Evolutionary conservation across 2,888 invertebrate genomes (phyloP).

Genomic region (Smittia sp.): DNA sequence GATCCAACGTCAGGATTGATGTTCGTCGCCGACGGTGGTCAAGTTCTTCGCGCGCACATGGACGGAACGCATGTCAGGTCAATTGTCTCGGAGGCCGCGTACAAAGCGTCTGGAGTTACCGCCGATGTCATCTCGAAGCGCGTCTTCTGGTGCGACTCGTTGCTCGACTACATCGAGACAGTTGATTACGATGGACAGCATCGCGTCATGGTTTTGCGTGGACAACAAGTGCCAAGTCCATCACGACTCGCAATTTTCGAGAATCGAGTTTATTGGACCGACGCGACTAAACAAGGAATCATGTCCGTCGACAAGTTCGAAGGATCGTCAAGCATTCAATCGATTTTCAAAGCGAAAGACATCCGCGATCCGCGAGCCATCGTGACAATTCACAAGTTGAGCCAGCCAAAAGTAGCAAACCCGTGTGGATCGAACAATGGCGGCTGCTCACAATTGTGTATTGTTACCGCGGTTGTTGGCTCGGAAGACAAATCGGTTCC

Average conservation of each 20-base stretch:
- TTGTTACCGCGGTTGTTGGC: conserved; percentile 69
- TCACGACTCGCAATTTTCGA: conserved; percentile 80
- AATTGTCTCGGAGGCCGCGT: conserved; percentile 87
- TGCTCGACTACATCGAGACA: conserved; percentile 93
- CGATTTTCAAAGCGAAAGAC: conserved; percentile 76
- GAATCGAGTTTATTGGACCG: conserved; percentile 86
- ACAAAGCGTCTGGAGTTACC: conserved; percentile 88
- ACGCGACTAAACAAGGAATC: conserved; percentile 83
- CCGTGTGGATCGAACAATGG: conserved; percentile 87
- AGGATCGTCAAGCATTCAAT: conserved; percentile 73
- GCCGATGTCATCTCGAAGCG: conserved; percentile 86
- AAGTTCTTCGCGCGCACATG: conserved; percentile 86
- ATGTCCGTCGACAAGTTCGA: conserved; percentile 84
- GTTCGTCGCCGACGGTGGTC: conserved; percentile 83
- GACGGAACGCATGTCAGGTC: conserved; percentile 82
- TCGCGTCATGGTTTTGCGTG: conserved; percentile 74
- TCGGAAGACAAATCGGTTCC: conserved; percentile 48
- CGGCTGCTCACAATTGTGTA: conserved; percentile 91
- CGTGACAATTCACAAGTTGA: conserved; percentile 74
- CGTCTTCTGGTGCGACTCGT: conserved; percentile 94
- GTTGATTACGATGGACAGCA: conserved; percentile 88
- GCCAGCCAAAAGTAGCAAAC: conserved; percentile 72
- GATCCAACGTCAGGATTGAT: conserved; percentile 88
- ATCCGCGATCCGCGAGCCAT: conserved; percentile 80
- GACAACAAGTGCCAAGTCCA: conserved; percentile 82